phyloP scores from a whole-genome alignment of 2,113 vertebrate genomes.

The Dolichallabes microphthalmus region DNA sequence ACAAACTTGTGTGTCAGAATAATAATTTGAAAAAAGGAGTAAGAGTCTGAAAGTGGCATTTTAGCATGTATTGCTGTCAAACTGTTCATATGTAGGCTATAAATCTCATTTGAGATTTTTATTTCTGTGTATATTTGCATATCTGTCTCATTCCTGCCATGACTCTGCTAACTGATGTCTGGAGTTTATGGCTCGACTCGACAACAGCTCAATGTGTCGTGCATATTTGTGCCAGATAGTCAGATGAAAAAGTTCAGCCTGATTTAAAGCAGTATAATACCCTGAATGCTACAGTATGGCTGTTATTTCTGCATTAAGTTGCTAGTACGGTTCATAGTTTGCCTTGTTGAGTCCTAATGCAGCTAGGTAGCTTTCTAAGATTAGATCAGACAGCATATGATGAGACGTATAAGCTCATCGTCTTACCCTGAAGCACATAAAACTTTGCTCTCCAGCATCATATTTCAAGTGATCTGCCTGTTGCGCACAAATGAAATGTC shows the following conservation, averaged over 20 bases:
- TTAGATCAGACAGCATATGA: conserved; percentile 22
- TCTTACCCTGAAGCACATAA: conserved; percentile 37
- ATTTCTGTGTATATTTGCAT: conserved; percentile 28
- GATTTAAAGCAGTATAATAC: conserved; percentile 57
- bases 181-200: conserved; percentile 62
- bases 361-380: neutral
- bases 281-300: neutral
- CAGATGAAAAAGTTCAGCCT: conserved; percentile 56
- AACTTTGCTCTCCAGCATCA: conserved; percentile 27
- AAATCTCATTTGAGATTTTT: conserved; percentile 42
- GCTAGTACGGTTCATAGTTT: neutral
- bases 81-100: conserved; percentile 1
- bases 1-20: no score
- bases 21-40: no score
- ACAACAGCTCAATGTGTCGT: conserved; percentile 58
- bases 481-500: conserved; percentile 30
- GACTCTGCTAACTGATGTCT: conserved; percentile 17
- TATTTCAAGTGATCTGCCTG: conserved; percentile 34
- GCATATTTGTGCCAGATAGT: conserved; percentile 61
- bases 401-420: conserved; percentile 29
- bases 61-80: no score
- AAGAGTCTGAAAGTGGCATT: no score
- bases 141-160: conserved; percentile 24
- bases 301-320: neutral
- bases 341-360: conserved; percentile 3